Conservation (phyloP, 2,113 vertebrate species). For the Callionymus lyra region DNA sequence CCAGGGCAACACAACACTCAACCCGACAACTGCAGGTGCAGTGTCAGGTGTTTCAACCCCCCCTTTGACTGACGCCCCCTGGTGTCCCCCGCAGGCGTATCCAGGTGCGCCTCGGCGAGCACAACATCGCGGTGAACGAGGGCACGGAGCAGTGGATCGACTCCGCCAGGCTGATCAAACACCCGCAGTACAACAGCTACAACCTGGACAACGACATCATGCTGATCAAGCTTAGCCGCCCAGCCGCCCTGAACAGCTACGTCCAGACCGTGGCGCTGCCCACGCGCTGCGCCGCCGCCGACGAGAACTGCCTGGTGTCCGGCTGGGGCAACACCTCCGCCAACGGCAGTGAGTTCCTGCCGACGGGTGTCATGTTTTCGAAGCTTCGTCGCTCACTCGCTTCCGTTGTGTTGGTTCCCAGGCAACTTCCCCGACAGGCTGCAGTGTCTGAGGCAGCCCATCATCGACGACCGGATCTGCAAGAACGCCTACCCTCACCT, state of each 20-base stretch:
- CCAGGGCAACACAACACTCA: no score
- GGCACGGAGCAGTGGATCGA: conserved; percentile 56
- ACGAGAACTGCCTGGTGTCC: conserved; percentile 71
- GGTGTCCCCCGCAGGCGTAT: conserved; percentile 29
- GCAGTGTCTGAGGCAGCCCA: conserved; percentile 73
- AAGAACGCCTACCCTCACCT: conserved; percentile 60
- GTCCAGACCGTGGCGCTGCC: conserved; percentile 65
- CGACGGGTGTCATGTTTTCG: no score
- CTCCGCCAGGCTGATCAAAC: conserved; percentile 32
- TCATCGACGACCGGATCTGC: conserved; percentile 62
- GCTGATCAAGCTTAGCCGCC: conserved; percentile 66
- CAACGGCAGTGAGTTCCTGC: conserved; percentile 40
- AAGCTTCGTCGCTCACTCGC: not conserved
- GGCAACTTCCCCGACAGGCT: conserved; percentile 59
- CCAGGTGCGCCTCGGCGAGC: conserved; percentile 62
- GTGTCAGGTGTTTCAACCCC: not conserved
- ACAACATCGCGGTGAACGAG: conserved; percentile 54
- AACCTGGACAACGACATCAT: conserved; percentile 75
- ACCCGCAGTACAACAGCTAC: conserved; percentile 47
- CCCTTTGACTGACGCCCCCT: not conserved
- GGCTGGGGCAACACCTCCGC: conserved; percentile 76
- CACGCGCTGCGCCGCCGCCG: conserved; percentile 39
- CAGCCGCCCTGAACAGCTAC: conserved; percentile 48
- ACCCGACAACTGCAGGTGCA: not conserved
- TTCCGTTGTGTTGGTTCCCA: conserved; percentile 16